Evolutionary conservation across 2,113 vertebrate species (phyloP).

Genomic region (Sebastes schlegelii): DNA sequence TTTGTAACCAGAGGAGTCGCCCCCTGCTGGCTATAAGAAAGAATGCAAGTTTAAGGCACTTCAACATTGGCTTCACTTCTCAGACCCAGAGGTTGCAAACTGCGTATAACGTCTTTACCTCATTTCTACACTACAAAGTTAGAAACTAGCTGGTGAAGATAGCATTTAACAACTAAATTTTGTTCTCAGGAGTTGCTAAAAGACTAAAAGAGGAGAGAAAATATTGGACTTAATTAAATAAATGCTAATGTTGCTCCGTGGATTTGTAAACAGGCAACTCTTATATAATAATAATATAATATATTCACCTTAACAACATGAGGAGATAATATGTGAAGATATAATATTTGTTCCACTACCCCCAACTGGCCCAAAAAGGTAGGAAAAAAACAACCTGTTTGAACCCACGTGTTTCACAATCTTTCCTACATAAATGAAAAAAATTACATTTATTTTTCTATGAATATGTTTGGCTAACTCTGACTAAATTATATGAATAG

Average conservation of each 20-base stretch:
- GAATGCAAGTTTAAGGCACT: too few relatives aligned
- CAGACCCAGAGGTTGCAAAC: too few relatives aligned
- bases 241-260: background rate
- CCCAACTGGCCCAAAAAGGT: too few relatives aligned
- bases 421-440: background rate
- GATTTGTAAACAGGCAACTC: background rate
- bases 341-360: background rate
- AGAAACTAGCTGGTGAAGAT: too few relatives aligned
- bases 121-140: too few relatives aligned
- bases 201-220: background rate
- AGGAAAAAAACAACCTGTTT: background rate
- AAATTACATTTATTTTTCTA: background rate
- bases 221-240: background rate
- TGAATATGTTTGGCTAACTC: background rate
- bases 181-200: background rate
- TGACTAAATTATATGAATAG: slow-evolving; percentile 15
- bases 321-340: background rate
- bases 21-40: too few relatives aligned
- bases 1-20: too few relatives aligned
- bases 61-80: too few relatives aligned
- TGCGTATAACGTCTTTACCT: too few relatives aligned
- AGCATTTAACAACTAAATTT: too few relatives aligned
- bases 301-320: background rate
- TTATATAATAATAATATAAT: background rate
- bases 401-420: background rate